Conservation (phyloP, 2,797 vertebrate species). For the Gallirallus australis region DNA sequence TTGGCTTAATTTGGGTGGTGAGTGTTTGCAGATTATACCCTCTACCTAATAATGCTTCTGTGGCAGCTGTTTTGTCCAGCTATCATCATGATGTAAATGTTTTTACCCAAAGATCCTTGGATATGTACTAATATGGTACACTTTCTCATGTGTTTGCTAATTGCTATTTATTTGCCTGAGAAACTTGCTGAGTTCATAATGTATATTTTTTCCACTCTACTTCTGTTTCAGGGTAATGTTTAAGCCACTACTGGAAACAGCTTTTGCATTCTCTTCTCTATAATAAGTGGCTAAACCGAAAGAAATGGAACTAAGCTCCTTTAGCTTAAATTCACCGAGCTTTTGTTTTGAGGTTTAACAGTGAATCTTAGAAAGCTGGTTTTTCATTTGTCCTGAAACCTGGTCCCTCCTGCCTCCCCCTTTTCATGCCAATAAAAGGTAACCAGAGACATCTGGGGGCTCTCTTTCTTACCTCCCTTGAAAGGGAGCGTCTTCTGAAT, state of each 20-base stretch:
- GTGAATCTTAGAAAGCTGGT: slow-evolving; percentile 56
- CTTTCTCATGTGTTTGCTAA: background rate
- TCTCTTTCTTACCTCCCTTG: slow-evolving; percentile 27
- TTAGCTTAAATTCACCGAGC: background rate
- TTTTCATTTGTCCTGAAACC: slow-evolving; percentile 60
- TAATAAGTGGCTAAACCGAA: slow-evolving; percentile 40
- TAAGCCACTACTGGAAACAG: background rate
- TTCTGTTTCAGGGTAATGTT: background rate
- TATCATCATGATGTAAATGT: slow-evolving; percentile 14
- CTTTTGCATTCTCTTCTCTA: background rate
- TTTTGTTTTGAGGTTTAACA: slow-evolving; percentile 62
- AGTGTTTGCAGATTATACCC: slow-evolving; percentile 14
- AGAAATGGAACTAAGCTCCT: slow-evolving; percentile 10
- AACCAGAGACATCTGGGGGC: slow-evolving; percentile 51
- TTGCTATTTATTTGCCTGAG: background rate
- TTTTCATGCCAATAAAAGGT: slow-evolving; percentile 65
- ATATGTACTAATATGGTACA: background rate
- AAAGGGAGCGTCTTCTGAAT: slow-evolving; percentile 50
- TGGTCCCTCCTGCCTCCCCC: background rate
- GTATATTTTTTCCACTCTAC: background rate
- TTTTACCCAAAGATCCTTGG: slow-evolving; percentile 30
- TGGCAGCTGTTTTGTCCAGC: slow-evolving; percentile 35
- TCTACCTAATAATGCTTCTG: background rate
- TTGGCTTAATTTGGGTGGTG: background rate
- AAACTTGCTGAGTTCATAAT: background rate